Percentiles rank a stretch among this genome's conserved stretches.
phyloP scores from a whole-genome alignment of 2,797 vertebrate species.

The Schizopygopsis malacanthus region DNA sequence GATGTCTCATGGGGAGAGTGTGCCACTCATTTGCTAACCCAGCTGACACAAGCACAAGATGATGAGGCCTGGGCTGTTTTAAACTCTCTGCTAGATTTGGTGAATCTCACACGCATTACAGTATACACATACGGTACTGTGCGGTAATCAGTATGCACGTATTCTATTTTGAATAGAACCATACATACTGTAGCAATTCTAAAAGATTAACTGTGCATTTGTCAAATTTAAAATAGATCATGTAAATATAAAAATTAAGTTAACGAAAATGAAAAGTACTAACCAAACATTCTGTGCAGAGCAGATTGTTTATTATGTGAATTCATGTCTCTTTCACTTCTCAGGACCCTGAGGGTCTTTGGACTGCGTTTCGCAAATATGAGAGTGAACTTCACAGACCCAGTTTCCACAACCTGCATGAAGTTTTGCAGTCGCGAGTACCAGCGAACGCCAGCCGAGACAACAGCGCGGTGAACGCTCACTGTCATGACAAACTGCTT shows the following conservation, averaged over 20 bases:
- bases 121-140: not conserved
- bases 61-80: slow-evolving; percentile 65
- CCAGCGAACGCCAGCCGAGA: slow-evolving; percentile 32
- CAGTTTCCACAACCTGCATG: slow-evolving; percentile 66
- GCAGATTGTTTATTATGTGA: not conserved
- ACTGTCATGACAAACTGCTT: slow-evolving; percentile 4
- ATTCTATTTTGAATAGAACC: not conserved
- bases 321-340: slow-evolving; percentile 31
- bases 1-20: slow-evolving; percentile 64
- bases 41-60: slow-evolving; percentile 74
- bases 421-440: slow-evolving; percentile 54
- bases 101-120: slow-evolving; percentile 57
- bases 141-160: not conserved
- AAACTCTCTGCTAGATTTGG: slow-evolving; percentile 63
- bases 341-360: slow-evolving; percentile 62
- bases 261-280: not conserved
- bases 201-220: not conserved
- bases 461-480: not conserved
- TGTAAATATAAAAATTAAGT: not conserved
- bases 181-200: not conserved
- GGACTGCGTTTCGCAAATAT: slow-evolving; percentile 62
- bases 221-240: not conserved
- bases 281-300: not conserved
- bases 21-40: slow-evolving; percentile 67
- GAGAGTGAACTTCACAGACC: slow-evolving; percentile 61